Evolutionary conservation across 2,888 invertebrate species (phyloP).

Genomic region (Ellobium chinense): DNA sequence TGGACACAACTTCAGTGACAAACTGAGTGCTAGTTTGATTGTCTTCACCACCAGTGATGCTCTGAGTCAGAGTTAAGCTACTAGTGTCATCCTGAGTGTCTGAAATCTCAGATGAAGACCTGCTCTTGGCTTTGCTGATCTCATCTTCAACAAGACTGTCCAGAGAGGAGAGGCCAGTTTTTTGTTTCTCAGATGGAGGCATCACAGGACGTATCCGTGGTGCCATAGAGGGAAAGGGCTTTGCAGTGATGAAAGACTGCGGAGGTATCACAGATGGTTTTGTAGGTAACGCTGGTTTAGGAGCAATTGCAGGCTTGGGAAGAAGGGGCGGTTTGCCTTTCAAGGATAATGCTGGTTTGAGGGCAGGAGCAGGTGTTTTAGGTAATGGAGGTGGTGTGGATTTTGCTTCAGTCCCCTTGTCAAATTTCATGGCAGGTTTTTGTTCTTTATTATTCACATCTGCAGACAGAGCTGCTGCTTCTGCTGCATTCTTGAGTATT

Average conservation of each 20-base stretch:
- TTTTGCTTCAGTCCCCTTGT: neutral
- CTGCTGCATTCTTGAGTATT: neutral
- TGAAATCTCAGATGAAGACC: constrained; percentile 35
- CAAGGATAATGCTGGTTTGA: constrained; percentile 20
- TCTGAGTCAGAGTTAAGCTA: neutral
- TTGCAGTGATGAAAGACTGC: constrained; percentile 9
- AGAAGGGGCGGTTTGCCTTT: constrained; percentile 52
- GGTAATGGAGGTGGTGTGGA: neutral
- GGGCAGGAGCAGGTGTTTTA: neutral
- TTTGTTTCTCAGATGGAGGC: neutral
- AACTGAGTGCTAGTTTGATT: neutral
- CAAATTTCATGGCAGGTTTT: neutral
- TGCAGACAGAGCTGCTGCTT: neutral
- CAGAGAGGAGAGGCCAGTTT: constrained; percentile 40
- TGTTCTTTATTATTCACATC: neutral
- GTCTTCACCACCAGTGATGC: neutral
- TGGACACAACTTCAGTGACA: neutral
- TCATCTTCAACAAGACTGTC: constrained; percentile 55
- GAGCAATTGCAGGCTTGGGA: constrained; percentile 69
- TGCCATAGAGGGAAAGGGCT: neutral
- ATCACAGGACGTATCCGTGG: neutral
- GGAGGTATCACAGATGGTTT: constrained; percentile 53
- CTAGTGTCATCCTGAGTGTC: neutral
- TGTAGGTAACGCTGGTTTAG: constrained; percentile 58
- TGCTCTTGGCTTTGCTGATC: constrained; percentile 49